Percentiles rank a stretch among this genome's conserved stretches.
These are phyloP conservation scores for Oligia fasciuncula DNA, from an alignment of 2,888 invertebrate species.

Conservation along the genomic window DNA sequence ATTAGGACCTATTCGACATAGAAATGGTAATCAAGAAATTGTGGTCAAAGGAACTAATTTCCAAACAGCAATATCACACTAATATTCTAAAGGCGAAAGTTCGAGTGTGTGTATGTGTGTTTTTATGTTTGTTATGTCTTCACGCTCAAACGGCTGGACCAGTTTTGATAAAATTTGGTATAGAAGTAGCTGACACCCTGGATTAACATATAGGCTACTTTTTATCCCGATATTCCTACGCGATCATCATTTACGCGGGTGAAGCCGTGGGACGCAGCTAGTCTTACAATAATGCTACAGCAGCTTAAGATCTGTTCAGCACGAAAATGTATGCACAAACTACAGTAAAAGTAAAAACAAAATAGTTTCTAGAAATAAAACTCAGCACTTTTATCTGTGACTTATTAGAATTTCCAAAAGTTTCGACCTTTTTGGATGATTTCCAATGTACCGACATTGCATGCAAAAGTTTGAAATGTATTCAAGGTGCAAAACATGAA, in stretches of 20 bases:
- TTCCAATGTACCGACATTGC: constrained; percentile 40
- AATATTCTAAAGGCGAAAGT: too few relatives aligned
- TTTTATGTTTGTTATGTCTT: too few relatives aligned
- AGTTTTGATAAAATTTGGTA: too few relatives aligned
- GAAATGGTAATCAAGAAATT: not conserved
- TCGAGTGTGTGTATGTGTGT: too few relatives aligned
- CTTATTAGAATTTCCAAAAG: constrained; percentile 46
- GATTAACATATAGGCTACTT: too few relatives aligned
- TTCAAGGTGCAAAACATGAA: constrained; percentile 42
- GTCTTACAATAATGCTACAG: constrained; percentile 3
- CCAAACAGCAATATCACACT: constrained; percentile 12
- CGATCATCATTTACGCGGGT: too few relatives aligned
- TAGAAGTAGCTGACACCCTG: too few relatives aligned
- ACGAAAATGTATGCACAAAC: constrained; percentile 39
- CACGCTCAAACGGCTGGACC: too few relatives aligned
- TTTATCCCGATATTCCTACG: too few relatives aligned
- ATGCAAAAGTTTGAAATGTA: constrained; percentile 44
- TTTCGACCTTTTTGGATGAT: constrained; percentile 45
- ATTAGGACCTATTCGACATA: too few relatives aligned
- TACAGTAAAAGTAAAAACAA: constrained; percentile 28
- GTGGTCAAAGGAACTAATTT: constrained; percentile 15
- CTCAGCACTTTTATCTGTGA: constrained; percentile 29
- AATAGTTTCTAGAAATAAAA: constrained; percentile 33
- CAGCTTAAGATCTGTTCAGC: constrained; percentile 1
- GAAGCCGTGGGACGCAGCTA: too few relatives aligned